These are phyloP conservation scores for Akabosia matsudoensis DNA, from an alignment of 1,140 invertebrate species.

Conservation along the genomic window DNA sequence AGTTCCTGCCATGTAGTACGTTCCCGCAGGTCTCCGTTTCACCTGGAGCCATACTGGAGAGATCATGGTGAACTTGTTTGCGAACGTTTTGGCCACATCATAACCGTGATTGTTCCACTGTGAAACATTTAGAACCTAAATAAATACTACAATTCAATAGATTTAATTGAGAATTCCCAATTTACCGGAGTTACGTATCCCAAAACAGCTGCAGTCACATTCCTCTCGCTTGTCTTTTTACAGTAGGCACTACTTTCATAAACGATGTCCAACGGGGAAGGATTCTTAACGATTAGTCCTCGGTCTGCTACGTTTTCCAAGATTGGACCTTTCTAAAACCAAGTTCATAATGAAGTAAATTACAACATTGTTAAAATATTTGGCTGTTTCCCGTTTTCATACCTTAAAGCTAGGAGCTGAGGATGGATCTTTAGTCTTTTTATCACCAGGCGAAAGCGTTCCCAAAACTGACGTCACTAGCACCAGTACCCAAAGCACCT, in stretches of 20 bases:
- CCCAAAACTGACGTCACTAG: slow-evolving; percentile 17
- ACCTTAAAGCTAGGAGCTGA: not conserved
- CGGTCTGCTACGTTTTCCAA: slow-evolving; percentile 66
- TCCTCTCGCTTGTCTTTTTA: slow-evolving; percentile 62
- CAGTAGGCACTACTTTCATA: slow-evolving; percentile 70
- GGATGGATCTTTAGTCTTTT: slow-evolving; percentile 16
- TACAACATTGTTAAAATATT: not conserved
- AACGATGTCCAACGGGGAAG: slow-evolving; percentile 68
- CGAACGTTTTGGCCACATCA: slow-evolving; percentile 86
- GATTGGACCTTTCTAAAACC: slow-evolving; percentile 59
- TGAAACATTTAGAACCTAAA: slow-evolving; percentile 48
- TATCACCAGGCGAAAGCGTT: slow-evolving; percentile 37
- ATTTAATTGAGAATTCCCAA: slow-evolving; percentile 43
- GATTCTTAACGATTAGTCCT: slow-evolving; percentile 63
- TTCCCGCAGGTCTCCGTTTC: slow-evolving; percentile 59
- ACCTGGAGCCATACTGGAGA: slow-evolving; percentile 94
- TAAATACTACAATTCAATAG: slow-evolving; percentile 18
- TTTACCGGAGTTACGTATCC: slow-evolving; percentile 88
- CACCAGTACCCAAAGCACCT: no score
- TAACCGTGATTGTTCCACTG: slow-evolving; percentile 96
- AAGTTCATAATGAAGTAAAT: not conserved
- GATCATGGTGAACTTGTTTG: slow-evolving; percentile 81
- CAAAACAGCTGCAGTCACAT: slow-evolving; percentile 69
- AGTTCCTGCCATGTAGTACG: slow-evolving; percentile 64
- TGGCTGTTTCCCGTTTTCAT: not conserved